Percentiles rank a stretch among this genome's conserved stretches.
phyloP scores from a whole-genome alignment of 2,888 invertebrate species.

The Enoplolaimus lenunculus region DNA sequence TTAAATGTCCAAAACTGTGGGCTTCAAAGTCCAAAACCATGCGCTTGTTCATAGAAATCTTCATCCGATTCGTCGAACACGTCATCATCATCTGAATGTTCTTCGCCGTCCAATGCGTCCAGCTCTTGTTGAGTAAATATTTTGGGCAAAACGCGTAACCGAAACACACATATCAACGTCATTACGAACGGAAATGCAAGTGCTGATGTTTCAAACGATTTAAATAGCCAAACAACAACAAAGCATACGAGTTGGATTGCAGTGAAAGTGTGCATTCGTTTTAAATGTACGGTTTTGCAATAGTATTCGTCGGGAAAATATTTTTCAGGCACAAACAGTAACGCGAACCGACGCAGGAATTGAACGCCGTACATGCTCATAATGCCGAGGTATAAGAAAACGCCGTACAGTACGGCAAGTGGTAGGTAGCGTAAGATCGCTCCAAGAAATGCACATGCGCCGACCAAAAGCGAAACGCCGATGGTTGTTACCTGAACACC shows the following conservation, averaged over 20 bases:
- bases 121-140: no score
- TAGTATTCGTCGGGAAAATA: conserved; percentile 81
- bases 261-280: conserved; percentile 82
- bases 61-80: no score
- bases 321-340: conserved; percentile 84
- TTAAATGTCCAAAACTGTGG: no score
- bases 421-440: conserved; percentile 66
- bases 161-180: conserved; percentile 3
- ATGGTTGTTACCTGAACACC: no score
- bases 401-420: conserved; percentile 88
- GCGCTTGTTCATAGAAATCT: no score
- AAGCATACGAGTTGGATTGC: conserved; percentile 64
- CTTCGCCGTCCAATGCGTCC: no score
- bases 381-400: conserved; percentile 79
- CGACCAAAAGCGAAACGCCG: conserved; percentile 49
- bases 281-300: conserved; percentile 57
- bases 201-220: conserved; percentile 41
- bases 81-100: no score
- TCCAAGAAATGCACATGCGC: conserved; percentile 25
- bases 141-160: background rate
- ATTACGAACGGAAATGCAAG: conserved; percentile 20
- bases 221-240: conserved; percentile 66
- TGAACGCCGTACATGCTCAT: conserved; percentile 85
- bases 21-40: no score
- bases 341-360: conserved; percentile 70